Percentiles rank a stretch among this genome's conserved stretches.
Evolutionary conservation across 2,797 vertebrate species (phyloP).

Genomic region (Darevskia nairensis): DNA sequence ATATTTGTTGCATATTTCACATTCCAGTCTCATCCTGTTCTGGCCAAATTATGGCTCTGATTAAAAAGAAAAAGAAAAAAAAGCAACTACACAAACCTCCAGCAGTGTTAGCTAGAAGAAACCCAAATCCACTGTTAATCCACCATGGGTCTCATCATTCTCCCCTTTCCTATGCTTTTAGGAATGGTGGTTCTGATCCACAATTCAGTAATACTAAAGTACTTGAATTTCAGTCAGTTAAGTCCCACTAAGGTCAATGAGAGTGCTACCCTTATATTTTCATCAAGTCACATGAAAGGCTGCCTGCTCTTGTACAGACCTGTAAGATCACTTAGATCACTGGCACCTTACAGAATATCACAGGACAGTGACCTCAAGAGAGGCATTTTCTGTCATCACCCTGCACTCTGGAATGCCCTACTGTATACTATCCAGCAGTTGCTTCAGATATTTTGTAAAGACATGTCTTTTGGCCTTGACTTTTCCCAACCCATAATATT

Average conservation of each 20-base stretch:
- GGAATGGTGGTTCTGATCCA: neutral
- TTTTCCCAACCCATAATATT: no score
- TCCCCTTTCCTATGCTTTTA: neutral
- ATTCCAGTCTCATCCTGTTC: conserved; percentile 65
- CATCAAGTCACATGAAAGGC: no score
- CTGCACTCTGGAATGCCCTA: no score
- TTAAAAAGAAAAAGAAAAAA: no score
- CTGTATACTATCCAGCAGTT: no score
- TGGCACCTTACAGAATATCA: no score
- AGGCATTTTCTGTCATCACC: no score
- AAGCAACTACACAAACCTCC: conserved; percentile 42
- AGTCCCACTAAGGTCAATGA: neutral
- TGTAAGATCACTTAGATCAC: no score
- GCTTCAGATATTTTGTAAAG: no score
- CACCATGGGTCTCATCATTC: neutral
- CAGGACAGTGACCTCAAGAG: no score
- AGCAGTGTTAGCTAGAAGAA: conserved; percentile 50
- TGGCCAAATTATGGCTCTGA: conserved; percentile 53
- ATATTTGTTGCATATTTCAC: conserved; percentile 81
- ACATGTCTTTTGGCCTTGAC: no score
- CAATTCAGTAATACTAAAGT: neutral
- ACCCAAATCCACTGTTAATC: conserved; percentile 34
- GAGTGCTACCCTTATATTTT: neutral
- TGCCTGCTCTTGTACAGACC: no score
- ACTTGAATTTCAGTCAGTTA: neutral